Base-by-base conservation (phyloP, 1,140 invertebrate genomes). In the Rhopalosiphum padi region DNA sequence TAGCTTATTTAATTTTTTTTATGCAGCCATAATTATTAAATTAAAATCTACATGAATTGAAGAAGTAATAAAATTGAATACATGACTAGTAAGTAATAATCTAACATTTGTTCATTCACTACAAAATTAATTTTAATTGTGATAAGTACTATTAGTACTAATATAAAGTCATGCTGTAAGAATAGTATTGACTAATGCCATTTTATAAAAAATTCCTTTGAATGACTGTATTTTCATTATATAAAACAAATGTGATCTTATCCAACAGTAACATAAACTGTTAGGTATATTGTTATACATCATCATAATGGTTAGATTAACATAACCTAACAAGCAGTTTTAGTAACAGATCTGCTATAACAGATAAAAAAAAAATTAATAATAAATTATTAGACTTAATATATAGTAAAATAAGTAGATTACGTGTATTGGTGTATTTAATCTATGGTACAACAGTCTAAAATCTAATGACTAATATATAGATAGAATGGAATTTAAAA, bases 391-490 rank as follows among this genome's bases (percentile, higher is more conserved):
- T 18, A 68, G 43, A 46, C 35, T 90, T n/a, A 90, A 41, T 60
- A 41, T 35, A 55, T 23, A 43, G 22, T 68, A 90, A 90, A 30
- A 68, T n/a, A 90, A 7, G 30, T 41, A 37, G n/a, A 89, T 55
- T 37, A 89, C 9, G 53, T 90, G 30, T 41, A 68, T 60, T n/a
- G 25, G 37, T 41, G 18, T 60, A 90, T 90, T 68, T 68, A 68
- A 68, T 90, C 53, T 90, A 90, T 90, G 6, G 41, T 90, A 90
- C 25, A 90, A 90, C 48, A 51, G n/a, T 92, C 48, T 92, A 92
- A 53, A 92, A 25, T 51, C 68, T 92, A 92, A 92, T 92, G 90
- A 92, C 90, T 92, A 91, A 87, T 68, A 77, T 6, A 46, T 48
- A 83, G 9, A 37, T 83, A 21, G 25, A 83, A 82, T 92, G 90